Evolutionary conservation across 1,140 invertebrate genomes (phyloP), one percentile per base, ranked within the genome.

Genomic region (Pararge aegeria): DNA sequence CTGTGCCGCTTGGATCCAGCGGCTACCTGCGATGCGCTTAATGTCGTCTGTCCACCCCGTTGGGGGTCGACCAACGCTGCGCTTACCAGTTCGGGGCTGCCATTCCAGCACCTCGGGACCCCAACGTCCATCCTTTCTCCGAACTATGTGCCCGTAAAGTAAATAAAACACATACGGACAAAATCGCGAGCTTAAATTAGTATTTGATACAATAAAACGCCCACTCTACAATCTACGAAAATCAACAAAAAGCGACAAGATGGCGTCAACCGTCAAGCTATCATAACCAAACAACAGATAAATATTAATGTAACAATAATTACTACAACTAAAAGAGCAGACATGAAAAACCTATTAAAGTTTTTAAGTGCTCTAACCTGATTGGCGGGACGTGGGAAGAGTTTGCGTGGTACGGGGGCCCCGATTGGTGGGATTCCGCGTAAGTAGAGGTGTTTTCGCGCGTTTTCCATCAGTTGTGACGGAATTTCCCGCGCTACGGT

Each of bases 401-500:
- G 42, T 38, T 67, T 68, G 51, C 27, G 74, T 66, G 76, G 71
- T 77, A 78, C 73, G 73, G 75, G 50, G 48, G 46, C 50, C 54
- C 57, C 63, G 61, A 87, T 85, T 88, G 85, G 85, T 58, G 44
- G 68, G 20, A 38, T 5, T 27, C 44, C 20, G 59, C 70, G 81
- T 88, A 88, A 88, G 82, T 83, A 86, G 66, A 55, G 61, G 55
- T 63, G 83, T 78, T 85, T 86, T 88, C 64, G 70, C 85, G 85
- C 75, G 83, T 61, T 83, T 81, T 80, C 62, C 76, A 72, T 74
- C 85, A 88, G 83, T 88, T 81, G 67, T 48, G 64, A 52, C 61
- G 34, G 67, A 69, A 52, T 80, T 84, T 83, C 73, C 68, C 76
- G 80, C 75, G 67, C 30, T 63, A 51, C 67, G 59, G 55, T 62